A percentile compares a stretch with the other conserved stretches of the same genome.
Conservation (phyloP, 2,888 invertebrate genomes). For the Leptogaster cylindrica region DNA sequence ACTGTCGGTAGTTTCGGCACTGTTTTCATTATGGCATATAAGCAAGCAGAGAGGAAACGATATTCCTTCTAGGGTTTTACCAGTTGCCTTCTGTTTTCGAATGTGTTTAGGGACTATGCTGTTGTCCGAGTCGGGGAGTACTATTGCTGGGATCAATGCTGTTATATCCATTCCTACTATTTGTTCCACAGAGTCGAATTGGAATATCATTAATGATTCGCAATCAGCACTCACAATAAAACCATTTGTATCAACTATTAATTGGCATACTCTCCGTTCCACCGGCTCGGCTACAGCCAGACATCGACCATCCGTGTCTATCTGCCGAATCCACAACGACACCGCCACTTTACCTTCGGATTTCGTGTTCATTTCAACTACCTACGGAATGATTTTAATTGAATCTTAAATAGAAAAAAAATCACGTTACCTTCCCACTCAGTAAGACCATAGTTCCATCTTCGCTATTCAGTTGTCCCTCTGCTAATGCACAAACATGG, state of each 20-base stretch:
- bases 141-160: conserved; percentile 65
- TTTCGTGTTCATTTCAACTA: conserved; percentile 69
- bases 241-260: conserved; percentile 53
- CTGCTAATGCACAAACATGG: conserved; percentile 64
- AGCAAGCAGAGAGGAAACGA: conserved; percentile 69
- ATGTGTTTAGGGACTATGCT: conserved; percentile 61
- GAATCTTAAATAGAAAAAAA: neutral
- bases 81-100: conserved; percentile 71
- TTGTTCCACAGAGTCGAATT: conserved; percentile 64
- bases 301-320: conserved; percentile 67
- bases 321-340: conserved; percentile 70
- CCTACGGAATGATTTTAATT: conserved; percentile 52
- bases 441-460: conserved; percentile 67
- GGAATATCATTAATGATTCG: conserved; percentile 65
- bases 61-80: conserved; percentile 69
- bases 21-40: conserved; percentile 56
- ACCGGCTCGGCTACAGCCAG: conserved; percentile 72
- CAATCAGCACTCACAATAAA: conserved; percentile 53
- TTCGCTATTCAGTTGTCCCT: conserved; percentile 65
- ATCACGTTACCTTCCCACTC: conserved; percentile 66
- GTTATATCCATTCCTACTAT: conserved; percentile 64
- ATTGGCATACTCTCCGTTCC: conserved; percentile 57
- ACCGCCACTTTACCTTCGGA: conserved; percentile 67
- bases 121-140: conserved; percentile 61
- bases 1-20: conserved; percentile 42